phyloP scores from a whole-genome alignment of 2,113 vertebrate genomes.

The Anseranas semipalmata region DNA sequence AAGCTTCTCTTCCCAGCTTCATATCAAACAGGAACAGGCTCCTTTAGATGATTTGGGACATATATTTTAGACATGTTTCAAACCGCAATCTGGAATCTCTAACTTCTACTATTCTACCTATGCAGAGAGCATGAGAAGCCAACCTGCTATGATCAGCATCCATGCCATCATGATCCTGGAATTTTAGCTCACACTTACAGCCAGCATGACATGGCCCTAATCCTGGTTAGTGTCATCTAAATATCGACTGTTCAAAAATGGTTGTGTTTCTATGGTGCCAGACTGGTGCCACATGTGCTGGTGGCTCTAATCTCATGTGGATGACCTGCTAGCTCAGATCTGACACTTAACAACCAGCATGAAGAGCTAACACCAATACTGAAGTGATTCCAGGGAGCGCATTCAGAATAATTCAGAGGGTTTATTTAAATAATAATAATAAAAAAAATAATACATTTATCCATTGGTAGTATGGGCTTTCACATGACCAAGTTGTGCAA shows the following conservation, averaged over 20 bases:
- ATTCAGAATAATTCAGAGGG: background rate
- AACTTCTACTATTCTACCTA: background rate
- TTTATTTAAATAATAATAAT: background rate
- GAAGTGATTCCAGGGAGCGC: background rate
- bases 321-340: background rate
- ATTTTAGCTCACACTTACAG: background rate
- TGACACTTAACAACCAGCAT: background rate
- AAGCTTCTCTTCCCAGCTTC: background rate
- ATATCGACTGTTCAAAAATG: background rate
- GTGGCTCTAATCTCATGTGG: background rate
- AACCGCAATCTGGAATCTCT: rapidly evolving
- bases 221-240: background rate
- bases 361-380: background rate
- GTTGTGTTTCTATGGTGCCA: background rate
- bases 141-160: background rate
- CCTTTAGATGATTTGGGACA: background rate
- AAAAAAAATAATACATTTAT: background rate
- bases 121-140: background rate
- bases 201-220: background rate
- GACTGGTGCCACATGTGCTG: background rate
- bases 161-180: background rate
- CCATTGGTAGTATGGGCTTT: background rate
- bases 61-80: background rate
- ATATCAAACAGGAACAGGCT: background rate
- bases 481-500: background rate